Conservation (phyloP, 2,888 invertebrate genomes). For the Nomada flava region DNA sequence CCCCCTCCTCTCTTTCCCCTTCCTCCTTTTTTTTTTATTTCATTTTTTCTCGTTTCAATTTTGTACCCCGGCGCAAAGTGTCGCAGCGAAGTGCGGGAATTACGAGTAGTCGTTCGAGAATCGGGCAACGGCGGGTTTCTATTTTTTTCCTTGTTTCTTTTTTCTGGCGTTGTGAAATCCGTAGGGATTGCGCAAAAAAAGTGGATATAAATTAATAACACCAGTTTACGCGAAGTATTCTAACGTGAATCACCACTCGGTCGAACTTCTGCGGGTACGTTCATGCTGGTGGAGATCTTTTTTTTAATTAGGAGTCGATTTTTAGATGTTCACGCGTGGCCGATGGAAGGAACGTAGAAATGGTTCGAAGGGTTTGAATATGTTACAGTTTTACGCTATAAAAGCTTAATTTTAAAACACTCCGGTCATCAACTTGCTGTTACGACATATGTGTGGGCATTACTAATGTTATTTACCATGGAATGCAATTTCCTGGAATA, state of each 20-base stretch:
- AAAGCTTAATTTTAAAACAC: no score
- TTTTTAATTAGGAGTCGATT: not conserved
- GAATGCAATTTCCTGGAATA: not conserved
- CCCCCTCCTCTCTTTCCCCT: no score
- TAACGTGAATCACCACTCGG: constrained; percentile 41
- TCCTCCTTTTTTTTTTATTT: not conserved
- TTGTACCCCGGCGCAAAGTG: not conserved
- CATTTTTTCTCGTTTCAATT: not conserved
- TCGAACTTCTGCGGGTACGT: constrained; percentile 20
- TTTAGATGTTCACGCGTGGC: not conserved
- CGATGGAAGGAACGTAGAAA: no score
- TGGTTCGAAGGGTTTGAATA: no score
- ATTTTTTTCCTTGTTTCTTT: not conserved
- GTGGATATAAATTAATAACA: constrained; percentile 58
- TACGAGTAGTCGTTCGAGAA: not conserved
- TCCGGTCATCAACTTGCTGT: not conserved
- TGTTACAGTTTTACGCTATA: no score
- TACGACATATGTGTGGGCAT: not conserved
- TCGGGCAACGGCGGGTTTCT: not conserved
- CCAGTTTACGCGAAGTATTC: not conserved
- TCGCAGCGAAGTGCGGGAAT: constrained; percentile 1
- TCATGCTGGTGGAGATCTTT: not conserved
- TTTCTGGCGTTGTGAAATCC: constrained; percentile 25
- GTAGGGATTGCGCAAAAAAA: constrained; percentile 28
- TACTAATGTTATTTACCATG: no score